These are phyloP conservation scores for Periophthalmodon schlosseri DNA, from an alignment of 2,113 vertebrate species.

Conservation along the genomic window DNA sequence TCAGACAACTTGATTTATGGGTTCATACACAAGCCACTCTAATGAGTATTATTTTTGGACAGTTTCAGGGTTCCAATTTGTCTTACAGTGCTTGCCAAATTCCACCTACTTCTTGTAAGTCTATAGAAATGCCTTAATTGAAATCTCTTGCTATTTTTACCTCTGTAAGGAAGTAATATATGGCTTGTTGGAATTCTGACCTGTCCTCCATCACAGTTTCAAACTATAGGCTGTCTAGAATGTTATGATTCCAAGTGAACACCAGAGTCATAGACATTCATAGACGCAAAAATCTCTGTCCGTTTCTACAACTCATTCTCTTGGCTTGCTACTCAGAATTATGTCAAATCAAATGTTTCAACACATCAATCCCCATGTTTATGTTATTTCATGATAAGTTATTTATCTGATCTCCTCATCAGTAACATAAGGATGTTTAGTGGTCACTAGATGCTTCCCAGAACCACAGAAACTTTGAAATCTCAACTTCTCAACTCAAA, in stretches of 20 bases:
- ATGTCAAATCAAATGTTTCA: too few species aligned
- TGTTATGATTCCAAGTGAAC: background rate
- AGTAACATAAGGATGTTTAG: too few species aligned
- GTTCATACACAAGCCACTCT: background rate
- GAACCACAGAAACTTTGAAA: too few species aligned
- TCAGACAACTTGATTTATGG: slow-evolving; percentile 9
- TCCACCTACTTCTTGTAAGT: background rate
- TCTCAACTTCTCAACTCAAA: too few species aligned
- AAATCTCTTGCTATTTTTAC: background rate
- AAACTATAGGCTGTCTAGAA: too few species aligned
- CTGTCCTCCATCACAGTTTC: background rate
- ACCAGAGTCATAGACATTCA: background rate
- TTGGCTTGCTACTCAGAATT: too few species aligned
- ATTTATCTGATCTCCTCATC: too few species aligned
- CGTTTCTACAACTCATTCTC: too few species aligned
- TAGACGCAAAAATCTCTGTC: too few species aligned
- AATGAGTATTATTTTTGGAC: slow-evolving; percentile 12
- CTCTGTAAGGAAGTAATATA: background rate
- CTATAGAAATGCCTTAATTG: background rate
- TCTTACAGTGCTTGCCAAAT: background rate
- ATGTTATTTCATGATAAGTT: too few species aligned
- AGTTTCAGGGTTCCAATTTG: background rate
- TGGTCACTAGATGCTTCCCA: too few species aligned
- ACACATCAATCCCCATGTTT: too few species aligned
- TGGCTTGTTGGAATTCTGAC: background rate